Base-by-base conservation (phyloP, 2,113 vertebrate genomes). In the Labrus mixtus region DNA sequence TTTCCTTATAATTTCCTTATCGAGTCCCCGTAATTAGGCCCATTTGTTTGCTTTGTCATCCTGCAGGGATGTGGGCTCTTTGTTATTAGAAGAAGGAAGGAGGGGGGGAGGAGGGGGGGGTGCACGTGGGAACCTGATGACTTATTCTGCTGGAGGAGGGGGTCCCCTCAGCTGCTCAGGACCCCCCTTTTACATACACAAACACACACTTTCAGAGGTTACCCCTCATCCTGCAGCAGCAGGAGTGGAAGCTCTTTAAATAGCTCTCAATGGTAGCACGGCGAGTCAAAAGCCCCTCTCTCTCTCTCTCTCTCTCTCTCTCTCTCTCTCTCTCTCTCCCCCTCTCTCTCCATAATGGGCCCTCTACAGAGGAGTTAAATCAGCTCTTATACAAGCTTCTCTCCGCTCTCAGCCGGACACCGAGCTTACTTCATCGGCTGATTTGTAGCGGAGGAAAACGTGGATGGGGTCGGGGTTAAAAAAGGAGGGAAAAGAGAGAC, bases 1-100 rank as follows among this genome's bases (percentile, higher is more conserved):
- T 89, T 92, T 92, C 90, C 90, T 89, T 67, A 88, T 83, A 79
- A 90, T 87, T 89, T 92, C 89, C 90, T 90, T 91, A 93, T 93
- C 75, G 29, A 33, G 39, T 65, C 77, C 65, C 68, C 13, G 7
- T 89, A 81, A 93, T 88, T 87, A 81, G 76, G 63, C 61, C 70
- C 80, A 71, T 85, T 89, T 92, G 88, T 93, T 93, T 92, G 85
- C 84, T 87, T 92, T 90, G 78, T 87, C 83, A 70, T 85, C 74
- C 72, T 86, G 65, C 68, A 74, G 81, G 51, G 73, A 89, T 84
- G 84, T 13, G 70, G 74, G 70, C 69, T 79, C 73, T 79, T 84
- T 91, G 79, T 87, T 90, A 83, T 88, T 80, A 62, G 68, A 91
- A 85, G 81, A 33, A 0, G 29, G 29, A 5, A 5, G 29, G 37